Percentiles rank a stretch among this genome's conserved stretches.
Evolutionary conservation across 2,797 vertebrate species (phyloP).

Genomic region (Halcyon chelicuti): DNA sequence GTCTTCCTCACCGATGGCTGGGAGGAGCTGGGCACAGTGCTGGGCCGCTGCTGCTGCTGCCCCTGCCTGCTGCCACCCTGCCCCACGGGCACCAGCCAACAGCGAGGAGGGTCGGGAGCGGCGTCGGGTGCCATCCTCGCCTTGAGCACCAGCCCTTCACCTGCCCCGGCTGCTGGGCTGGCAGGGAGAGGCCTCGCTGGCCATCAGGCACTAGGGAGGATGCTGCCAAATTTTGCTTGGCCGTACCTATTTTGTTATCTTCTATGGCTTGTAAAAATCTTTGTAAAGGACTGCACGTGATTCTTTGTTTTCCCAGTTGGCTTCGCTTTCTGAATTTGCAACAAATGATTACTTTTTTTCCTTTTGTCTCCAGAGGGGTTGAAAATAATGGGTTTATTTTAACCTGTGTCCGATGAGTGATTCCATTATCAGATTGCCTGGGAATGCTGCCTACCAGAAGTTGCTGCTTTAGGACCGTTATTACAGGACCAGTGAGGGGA

Average conservation of each 20-base stretch:
- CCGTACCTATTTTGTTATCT: not conserved
- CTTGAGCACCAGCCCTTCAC: rapidly evolving
- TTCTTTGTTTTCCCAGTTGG: not conserved
- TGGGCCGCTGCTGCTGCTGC: rapidly evolving
- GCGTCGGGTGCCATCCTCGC: rapidly evolving
- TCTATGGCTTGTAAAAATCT: conserved; percentile 26
- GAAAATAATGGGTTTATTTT: not conserved
- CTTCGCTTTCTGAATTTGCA: not conserved
- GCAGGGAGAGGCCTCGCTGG: rapidly evolving
- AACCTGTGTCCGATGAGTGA: rapidly evolving
- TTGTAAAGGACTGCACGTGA: not conserved
- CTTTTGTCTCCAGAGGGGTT: not conserved
- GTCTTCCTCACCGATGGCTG: not conserved
- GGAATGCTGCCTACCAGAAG: not conserved
- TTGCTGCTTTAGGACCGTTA: not conserved
- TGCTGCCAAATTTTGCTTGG: not conserved
- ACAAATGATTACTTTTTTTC: not conserved
- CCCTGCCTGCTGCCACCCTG: not conserved
- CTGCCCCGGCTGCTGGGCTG: not conserved
- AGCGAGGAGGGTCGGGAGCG: rapidly evolving
- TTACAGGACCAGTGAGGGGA: conserved; percentile 22
- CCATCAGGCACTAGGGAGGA: not conserved
- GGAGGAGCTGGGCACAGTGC: not conserved
- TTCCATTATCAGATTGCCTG: not conserved
- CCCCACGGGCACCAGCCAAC: rapidly evolving